Conservation (phyloP, 2,888 invertebrate species). For the Microdon myrmicae region DNA sequence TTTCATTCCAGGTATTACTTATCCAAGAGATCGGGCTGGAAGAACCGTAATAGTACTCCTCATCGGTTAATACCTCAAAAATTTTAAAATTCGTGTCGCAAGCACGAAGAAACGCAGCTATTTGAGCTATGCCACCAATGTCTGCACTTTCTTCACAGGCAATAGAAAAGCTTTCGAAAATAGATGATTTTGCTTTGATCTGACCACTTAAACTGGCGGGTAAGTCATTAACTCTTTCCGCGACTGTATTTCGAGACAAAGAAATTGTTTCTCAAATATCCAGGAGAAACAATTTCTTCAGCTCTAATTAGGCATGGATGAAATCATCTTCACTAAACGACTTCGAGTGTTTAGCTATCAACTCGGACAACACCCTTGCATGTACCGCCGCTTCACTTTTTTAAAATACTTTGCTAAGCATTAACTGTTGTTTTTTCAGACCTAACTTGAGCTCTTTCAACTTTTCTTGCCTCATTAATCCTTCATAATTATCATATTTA, state of each 20-base stretch:
- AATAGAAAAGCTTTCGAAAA: constrained; percentile 45
- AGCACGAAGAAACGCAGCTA: constrained; percentile 39
- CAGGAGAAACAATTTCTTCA: constrained; percentile 53
- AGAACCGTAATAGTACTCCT: constrained; percentile 47
- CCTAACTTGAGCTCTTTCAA: constrained; percentile 45
- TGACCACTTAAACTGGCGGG: constrained; percentile 24
- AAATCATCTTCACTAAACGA: constrained; percentile 52
- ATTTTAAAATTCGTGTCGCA: constrained; percentile 39
- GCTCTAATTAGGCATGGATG: constrained; percentile 49
- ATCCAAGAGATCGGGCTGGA: too few species aligned
- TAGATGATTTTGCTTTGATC: constrained; percentile 43
- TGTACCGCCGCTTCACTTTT: constrained; percentile 41
- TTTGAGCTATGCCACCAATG: constrained; percentile 30
- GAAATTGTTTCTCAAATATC: constrained; percentile 46
- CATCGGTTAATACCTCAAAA: constrained; percentile 41
- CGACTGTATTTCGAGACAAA: constrained; percentile 49
- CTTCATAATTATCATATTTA: constrained; percentile 53
- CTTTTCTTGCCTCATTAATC: constrained; percentile 53
- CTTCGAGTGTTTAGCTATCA: constrained; percentile 50
- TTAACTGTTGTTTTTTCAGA: constrained; percentile 49
- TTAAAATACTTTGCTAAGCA: constrained; percentile 45
- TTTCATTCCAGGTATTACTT: too few species aligned
- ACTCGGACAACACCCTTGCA: constrained; percentile 48
- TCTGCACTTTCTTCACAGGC: constrained; percentile 44
- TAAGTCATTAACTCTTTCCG: constrained; percentile 22